These are phyloP conservation scores for Microctonus aethiopoides DNA, from an alignment of 2,888 invertebrate genomes.

Conservation along the genomic window DNA sequence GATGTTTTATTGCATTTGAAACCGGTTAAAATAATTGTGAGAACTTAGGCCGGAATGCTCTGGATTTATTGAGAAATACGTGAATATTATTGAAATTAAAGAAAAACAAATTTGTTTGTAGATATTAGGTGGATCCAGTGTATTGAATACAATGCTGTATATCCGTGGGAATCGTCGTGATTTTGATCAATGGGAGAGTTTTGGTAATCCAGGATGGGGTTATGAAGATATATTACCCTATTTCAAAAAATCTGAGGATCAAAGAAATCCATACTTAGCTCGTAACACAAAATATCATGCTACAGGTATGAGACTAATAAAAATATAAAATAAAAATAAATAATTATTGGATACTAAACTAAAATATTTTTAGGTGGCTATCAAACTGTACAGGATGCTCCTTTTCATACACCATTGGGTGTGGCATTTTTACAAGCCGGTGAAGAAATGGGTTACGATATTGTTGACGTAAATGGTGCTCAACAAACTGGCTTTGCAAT, in stretches of 20 bases:
- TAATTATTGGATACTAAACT: not conserved
- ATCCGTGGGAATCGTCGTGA: conserved; percentile 88
- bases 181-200: conserved; percentile 86
- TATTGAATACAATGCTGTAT: conserved; percentile 92
- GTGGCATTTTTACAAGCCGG: conserved; percentile 88
- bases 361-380: conserved; percentile 74
- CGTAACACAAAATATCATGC: conserved; percentile 77
- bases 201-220: conserved; percentile 91
- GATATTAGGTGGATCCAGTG: conserved; percentile 87
- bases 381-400: conserved; percentile 80
- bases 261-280: conserved; percentile 88
- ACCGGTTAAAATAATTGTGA: not conserved
- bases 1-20: not conserved
- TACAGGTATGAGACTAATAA: conserved; percentile 70
- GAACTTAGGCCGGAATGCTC: not conserved
- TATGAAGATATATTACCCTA: conserved; percentile 84
- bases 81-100: not conserved
- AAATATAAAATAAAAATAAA: not conserved
- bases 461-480: conserved; percentile 85
- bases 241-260: conserved; percentile 89
- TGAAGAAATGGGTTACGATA: conserved; percentile 92
- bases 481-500: conserved; percentile 89
- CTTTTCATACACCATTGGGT: conserved; percentile 85
- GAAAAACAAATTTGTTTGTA: conserved; percentile 39
- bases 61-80: not conserved